These are phyloP conservation scores for Tokudaia tokunoshimensis DNA, from an alignment of 2,797 vertebrate species.

Conservation along the genomic window DNA sequence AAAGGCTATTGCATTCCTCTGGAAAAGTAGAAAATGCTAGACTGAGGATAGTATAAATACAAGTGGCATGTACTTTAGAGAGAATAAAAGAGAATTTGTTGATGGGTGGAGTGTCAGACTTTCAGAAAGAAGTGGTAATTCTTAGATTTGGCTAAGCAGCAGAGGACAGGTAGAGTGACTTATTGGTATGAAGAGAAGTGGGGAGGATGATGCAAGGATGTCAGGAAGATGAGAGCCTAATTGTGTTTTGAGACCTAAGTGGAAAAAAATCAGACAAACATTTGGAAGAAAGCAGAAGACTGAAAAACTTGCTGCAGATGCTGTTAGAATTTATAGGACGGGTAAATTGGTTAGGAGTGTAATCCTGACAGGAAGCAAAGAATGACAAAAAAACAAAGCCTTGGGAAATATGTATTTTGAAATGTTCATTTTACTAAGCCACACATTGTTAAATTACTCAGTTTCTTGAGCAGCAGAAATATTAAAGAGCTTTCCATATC, in stretches of 20 bases:
- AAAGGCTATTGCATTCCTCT: neutral
- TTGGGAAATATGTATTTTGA: neutral
- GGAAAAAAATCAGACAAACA: neutral
- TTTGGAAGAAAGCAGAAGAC: neutral
- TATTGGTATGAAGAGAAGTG: neutral
- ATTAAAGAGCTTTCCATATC: neutral
- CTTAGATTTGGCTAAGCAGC: neutral
- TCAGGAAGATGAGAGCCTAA: neutral
- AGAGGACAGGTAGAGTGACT: neutral
- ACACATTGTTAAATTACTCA: neutral
- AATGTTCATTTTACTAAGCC: neutral
- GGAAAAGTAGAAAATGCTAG: neutral
- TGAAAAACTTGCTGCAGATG: neutral
- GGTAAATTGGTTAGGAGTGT: neutral
- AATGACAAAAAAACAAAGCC: neutral
- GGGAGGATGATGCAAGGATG: neutral
- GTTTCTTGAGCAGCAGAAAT: neutral
- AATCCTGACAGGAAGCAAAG: neutral
- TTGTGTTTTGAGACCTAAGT: neutral
- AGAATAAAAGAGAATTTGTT: neutral
- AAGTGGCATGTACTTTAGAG: conserved; percentile 28
- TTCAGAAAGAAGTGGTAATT: neutral
- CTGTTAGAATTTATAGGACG: neutral
- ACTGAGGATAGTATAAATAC: neutral
- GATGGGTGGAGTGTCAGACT: neutral